Percentiles rank a stretch among this genome's conserved stretches.
phyloP scores from a whole-genome alignment of 2,888 invertebrate genomes.

The Portevinia maculata region DNA sequence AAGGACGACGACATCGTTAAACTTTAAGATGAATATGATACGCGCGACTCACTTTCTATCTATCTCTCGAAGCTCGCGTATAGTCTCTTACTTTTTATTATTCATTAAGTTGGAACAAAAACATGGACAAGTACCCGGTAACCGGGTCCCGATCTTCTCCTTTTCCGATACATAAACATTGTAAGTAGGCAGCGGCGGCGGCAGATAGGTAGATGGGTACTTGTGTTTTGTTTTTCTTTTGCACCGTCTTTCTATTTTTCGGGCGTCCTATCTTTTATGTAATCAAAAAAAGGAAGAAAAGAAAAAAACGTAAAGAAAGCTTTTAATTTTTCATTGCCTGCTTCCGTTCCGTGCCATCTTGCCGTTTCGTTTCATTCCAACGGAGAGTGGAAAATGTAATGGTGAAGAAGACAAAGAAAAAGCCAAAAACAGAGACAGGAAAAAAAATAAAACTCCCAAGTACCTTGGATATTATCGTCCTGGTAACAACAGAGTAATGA shows the following conservation, averaged over 20 bases:
- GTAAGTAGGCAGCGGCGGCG: conserved; percentile 40
- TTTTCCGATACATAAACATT: conserved; percentile 49
- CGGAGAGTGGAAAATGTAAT: conserved; percentile 21
- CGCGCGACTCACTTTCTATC: conserved; percentile 18
- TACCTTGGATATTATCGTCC: conserved; percentile 68
- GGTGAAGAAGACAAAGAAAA: conserved; percentile 6
- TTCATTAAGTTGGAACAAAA: conserved; percentile 72
- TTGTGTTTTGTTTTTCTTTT: conserved; percentile 2
- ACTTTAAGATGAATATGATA: conserved; percentile 68
- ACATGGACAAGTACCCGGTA: conserved; percentile 71
- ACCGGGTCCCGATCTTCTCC: conserved; percentile 36
- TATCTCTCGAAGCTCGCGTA: not conserved
- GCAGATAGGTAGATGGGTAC: too few relatives aligned
- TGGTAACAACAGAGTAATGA: conserved; percentile 52
- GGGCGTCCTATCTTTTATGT: conserved; percentile 50
- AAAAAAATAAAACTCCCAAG: conserved; percentile 20
- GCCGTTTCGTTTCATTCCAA: conserved; percentile 45
- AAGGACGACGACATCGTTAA: conserved; percentile 57
- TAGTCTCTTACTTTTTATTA: conserved; percentile 70
- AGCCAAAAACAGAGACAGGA: conserved; percentile 1
- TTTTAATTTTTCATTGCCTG: conserved; percentile 72
- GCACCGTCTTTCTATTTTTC: not conserved
- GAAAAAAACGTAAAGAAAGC: conserved; percentile 67
- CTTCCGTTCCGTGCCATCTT: conserved; percentile 66
- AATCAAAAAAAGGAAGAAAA: conserved; percentile 27